Base-by-base conservation (phyloP, 2,797 vertebrate species). In the Mus caroli region DNA sequence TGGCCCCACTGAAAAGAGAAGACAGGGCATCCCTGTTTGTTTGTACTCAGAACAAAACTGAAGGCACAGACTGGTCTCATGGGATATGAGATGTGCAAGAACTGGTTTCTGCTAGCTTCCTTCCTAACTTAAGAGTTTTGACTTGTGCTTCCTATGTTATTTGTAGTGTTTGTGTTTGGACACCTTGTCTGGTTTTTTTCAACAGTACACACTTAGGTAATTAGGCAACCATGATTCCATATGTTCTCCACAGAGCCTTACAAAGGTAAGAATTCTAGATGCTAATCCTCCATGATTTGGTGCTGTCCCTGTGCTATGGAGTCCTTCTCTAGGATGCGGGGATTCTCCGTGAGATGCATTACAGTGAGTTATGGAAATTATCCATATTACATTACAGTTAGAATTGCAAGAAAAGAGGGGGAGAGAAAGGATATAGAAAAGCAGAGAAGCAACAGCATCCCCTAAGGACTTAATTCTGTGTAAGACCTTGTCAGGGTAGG, bases 361-460 rank as follows among this genome's bases (percentile, higher is more conserved):
- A 56, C 54, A 90, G 50, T 37, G 78, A 58, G 76, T 73, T 91
- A 34, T 89, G 6, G 37, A 95, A 92, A 78, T 73, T 75, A 75
- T 46, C 50, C 43, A 58, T 15, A 73, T 73, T 77, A 37, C 73
- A 34, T 64, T 54, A 28, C 13, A 54, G 22, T 50, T 85, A 46
- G n/a, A 64, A 90, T 69, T 31, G 3, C 50, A 40, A 40, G 24
- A 28, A 56, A 93, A 88, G 37, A 58, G 50, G 85, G 85, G 15
- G 40, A 54, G n/a, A 67, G 73, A 91, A 79, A 19, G 5, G 7
- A 46, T 91, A 76, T 58, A 12, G 54, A 83, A 78, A 52, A 87
- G 5, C 52, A 67, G 93, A 92, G 11, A 95, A 75, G 76, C 75
- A 22, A 37, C 46, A 75, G 71, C 75, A 31, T 34, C 56, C 89